Conservation (phyloP, 2,113 vertebrate genomes). For the Bubalus kerabau region DNA sequence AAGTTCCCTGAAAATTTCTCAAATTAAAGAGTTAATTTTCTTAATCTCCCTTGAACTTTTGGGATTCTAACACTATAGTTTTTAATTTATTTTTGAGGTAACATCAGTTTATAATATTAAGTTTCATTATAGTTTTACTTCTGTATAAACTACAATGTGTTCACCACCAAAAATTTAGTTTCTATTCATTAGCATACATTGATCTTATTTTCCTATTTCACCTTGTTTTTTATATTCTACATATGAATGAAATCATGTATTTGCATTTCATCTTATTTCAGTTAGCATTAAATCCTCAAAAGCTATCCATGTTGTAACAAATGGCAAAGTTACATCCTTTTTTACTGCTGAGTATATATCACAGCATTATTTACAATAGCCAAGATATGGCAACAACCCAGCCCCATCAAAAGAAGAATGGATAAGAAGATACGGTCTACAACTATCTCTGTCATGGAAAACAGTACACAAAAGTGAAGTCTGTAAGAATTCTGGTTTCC, state of each 20-base stretch:
- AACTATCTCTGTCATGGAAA: neutral
- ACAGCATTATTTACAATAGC: neutral
- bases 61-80: neutral
- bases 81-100: neutral
- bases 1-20: neutral
- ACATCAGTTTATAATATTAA: neutral
- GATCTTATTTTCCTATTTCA: neutral
- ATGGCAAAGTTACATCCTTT: neutral
- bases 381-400: neutral
- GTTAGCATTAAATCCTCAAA: neutral
- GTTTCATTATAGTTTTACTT: neutral
- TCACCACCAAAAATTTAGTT: neutral
- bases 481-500: neutral
- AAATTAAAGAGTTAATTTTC: conserved; percentile 2
- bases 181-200: neutral
- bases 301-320: neutral
- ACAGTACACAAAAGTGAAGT: neutral
- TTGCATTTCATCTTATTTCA: neutral
- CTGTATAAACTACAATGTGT: neutral
- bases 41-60: neutral
- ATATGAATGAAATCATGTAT: neutral
- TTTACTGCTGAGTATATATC: neutral
- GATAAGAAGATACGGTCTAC: neutral
- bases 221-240: neutral
- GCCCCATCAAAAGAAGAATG: neutral